Evolutionary conservation across 2,888 invertebrate species (phyloP), one percentile per base, ranked within the genome.

Genomic region (Holacanthella duospinosa): DNA sequence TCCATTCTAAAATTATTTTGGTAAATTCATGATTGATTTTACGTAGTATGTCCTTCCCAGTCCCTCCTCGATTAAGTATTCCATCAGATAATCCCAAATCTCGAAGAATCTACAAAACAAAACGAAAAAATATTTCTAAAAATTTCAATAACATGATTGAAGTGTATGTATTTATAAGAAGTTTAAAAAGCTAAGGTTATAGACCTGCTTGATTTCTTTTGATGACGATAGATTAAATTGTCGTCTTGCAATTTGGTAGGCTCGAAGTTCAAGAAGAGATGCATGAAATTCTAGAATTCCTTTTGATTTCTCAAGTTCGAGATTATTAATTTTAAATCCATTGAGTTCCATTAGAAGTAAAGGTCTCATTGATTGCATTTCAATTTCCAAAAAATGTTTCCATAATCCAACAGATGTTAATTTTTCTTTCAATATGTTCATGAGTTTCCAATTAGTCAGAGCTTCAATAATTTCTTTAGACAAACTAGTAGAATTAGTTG

Each of bases 211-310:
- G n/a, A 93, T 85, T 72, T 90, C 89, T 74, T 84, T 85, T 0
- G 88, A 81, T 0, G 90, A 90, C 62, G 83, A 82, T 63, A 91
- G 83, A 75, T 87, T 88, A 76, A 95, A 93, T 71, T 82, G 82
- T 74, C 84, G 84, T 48, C 91, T 91, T 68, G 88, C 87, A 69
- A 88, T 75, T 72, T 82, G 79, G 77, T 82, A 89, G 21, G 89
- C 89, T 78, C 84, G 82, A 59, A 82, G 79, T 77, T 93, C 88
- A 55, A 94, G 78, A 44, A 79, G 77, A 58, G 80, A 80, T 78
- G 87, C 82, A 63, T 85, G 83, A 64, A 80, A 79, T 74, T 83
- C 82, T 69, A 91, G 82, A 64, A 81, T 79, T 66, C 80, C 79
- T 68, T 84, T 81, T 60, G 89, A 78, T 68, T 80, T 78, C 62